Evolutionary conservation across 2,113 vertebrate species (phyloP), one percentile per base, ranked within the genome.

Genomic region (Balaeniceps rex): DNA sequence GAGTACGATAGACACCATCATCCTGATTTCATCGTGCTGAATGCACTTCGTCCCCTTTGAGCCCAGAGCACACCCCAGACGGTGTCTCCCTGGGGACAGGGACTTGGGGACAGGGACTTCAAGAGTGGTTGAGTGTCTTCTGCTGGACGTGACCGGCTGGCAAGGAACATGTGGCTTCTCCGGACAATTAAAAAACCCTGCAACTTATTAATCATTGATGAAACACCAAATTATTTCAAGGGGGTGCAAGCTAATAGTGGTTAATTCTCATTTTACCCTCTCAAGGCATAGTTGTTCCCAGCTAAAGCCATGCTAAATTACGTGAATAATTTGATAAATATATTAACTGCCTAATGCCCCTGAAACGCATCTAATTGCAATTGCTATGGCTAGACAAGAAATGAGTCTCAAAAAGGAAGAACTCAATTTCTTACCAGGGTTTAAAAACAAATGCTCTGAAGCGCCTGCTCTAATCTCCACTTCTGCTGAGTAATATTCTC

Each of bases 281-380:
- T 82, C 54, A 42, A 93, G 79, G 78, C 92, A 28, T 18, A 66
- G 84, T 14, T 44, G 6, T 94, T 93, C 88, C 88, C 82, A 40
- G 92, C 79, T 60, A 83, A 83, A 88, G 64, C 60, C 94, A 29
- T 33, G 93, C 91, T 90, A 96, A 94, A 91, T 96, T 87, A 88
- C 1, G 6, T 54, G 95, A 85, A 91, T 86, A 93, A 97, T 96
- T 90, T 90, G 90, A 97, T 97, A 96, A 96, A 95, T 97, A 90
- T 86, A 95, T 97, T 90, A 94, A 96, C 55, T 87, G 82, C 88
- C 92, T 96, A 85, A 97, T 93, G 88, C 96, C 85, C 87, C 93
- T 93, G 93, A 96, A 96, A 97, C 78, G 89, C 82, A 57, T 79
- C 94, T 97, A 95, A 96, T 97, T 96, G 93, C 34, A 33, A 95